These are phyloP conservation scores for Melanotaenia parkinsoni DNA, from an alignment of 2,797 vertebrate genomes.

Conservation along the genomic window DNA sequence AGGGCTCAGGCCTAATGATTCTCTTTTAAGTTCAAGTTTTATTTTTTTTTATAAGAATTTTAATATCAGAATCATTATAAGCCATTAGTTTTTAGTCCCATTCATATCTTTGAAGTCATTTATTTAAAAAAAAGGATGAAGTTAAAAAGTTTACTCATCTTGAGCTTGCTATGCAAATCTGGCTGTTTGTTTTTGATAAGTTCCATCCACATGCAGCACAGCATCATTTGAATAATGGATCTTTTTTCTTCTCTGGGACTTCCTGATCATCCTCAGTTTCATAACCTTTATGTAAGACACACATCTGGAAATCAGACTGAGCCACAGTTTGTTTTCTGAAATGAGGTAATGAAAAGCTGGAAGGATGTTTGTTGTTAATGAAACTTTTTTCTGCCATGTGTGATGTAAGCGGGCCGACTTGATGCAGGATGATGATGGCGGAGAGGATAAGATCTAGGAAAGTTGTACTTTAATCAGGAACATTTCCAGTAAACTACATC, in stretches of 20 bases:
- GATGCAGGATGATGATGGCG: slow-evolving; percentile 8
- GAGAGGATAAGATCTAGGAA: neutral
- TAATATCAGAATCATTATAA: no score
- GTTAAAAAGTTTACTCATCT: neutral
- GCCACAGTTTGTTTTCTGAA: neutral
- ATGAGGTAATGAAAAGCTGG: neutral
- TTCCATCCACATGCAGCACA: neutral
- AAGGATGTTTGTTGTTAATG: neutral
- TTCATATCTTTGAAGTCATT: no score
- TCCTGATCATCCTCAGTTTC: neutral
- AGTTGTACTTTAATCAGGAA: slow-evolving; percentile 10
- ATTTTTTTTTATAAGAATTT: no score
- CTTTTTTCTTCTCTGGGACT: neutral
- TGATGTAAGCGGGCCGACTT: neutral
- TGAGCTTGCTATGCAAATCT: neutral
- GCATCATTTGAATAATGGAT: slow-evolving; percentile 14
- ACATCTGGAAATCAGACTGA: neutral
- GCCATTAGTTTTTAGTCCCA: no score
- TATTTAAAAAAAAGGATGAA: neutral
- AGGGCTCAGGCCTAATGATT: no score
- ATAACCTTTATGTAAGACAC: slow-evolving; percentile 6
- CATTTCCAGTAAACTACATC: slow-evolving; percentile 16
- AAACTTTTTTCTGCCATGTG: neutral
- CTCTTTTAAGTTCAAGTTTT: no score
- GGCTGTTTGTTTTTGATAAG: neutral